These are phyloP conservation scores for Torymus aiolomorphi DNA, from an alignment of 2,888 invertebrate species.

Conservation along the genomic window DNA sequence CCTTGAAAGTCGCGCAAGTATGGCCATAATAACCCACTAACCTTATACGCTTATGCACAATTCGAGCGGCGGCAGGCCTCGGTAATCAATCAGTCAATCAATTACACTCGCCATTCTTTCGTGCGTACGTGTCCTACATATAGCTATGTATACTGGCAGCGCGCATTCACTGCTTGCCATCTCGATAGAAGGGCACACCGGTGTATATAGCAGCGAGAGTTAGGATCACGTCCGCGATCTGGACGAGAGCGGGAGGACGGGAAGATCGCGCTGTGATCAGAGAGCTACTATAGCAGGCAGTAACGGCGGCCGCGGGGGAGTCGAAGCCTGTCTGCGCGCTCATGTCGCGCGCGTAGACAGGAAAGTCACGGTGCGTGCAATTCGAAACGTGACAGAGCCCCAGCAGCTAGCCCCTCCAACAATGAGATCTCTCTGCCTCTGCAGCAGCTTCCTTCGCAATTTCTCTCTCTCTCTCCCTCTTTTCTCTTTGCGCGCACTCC, in stretches of 20 bases:
- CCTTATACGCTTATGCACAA: no score
- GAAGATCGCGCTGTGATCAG: slow-evolving; percentile 71
- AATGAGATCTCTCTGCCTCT: slow-evolving; percentile 33
- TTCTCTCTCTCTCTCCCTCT: neutral
- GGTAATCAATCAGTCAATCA: slow-evolving; percentile 41
- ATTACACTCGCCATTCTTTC: slow-evolving; percentile 16
- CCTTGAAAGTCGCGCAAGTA: no score
- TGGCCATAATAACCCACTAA: no score
- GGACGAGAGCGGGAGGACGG: slow-evolving; percentile 58
- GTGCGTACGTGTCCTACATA: neutral
- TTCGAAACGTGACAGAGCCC: slow-evolving; percentile 74
- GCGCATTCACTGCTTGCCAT: no score
- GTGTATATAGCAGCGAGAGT: slow-evolving; percentile 59
- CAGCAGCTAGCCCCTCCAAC: slow-evolving; percentile 57
- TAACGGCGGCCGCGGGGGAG: slow-evolving; percentile 47
- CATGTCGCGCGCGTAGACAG: slow-evolving; percentile 55
- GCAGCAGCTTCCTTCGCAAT: no score
- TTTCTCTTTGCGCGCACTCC: neutral
- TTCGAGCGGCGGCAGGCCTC: no score
- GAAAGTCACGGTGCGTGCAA: slow-evolving; percentile 73
- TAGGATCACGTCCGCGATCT: slow-evolving; percentile 69
- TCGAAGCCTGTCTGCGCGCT: no score
- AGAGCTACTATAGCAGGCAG: neutral
- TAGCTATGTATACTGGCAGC: no score
- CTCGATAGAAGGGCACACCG: neutral